Conservation (phyloP, 2,888 invertebrate genomes). For the Abrostola tripartita region DNA sequence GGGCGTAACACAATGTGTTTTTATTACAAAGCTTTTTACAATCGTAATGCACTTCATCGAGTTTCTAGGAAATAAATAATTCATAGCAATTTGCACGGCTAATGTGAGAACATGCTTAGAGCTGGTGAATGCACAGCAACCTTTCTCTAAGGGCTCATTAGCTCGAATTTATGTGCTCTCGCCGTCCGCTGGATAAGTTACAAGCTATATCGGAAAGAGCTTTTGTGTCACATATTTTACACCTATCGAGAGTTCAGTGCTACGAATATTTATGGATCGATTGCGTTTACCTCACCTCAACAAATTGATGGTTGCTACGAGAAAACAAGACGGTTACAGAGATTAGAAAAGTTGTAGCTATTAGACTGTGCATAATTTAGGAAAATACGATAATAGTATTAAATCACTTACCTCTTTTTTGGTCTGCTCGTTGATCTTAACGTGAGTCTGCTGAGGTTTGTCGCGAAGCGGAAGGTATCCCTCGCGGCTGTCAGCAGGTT, state of each 20-base stretch:
- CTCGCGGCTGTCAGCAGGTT: constrained; percentile 84
- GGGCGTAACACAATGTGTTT: constrained; percentile 70
- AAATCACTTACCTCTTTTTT: constrained; percentile 88
- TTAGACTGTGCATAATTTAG: constrained; percentile 82
- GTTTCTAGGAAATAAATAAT: constrained; percentile 74
- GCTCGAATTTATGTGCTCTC: constrained; percentile 69
- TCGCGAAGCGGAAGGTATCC: constrained; percentile 85
- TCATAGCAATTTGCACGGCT: constrained; percentile 76
- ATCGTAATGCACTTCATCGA: constrained; percentile 70
- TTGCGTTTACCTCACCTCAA: constrained; percentile 62
- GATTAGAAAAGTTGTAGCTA: constrained; percentile 76
- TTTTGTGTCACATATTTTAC: constrained; percentile 61
- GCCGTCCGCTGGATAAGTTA: constrained; percentile 53
- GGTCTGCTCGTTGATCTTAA: constrained; percentile 87
- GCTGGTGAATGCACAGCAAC: constrained; percentile 69
- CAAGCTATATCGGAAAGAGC: constrained; percentile 60
- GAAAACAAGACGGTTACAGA: constrained; percentile 67
- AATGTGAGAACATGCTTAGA: constrained; percentile 77
- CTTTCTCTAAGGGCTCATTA: constrained; percentile 78
- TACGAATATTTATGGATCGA: constrained; percentile 64
- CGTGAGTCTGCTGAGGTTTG: constrained; percentile 83
- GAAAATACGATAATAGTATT: constrained; percentile 71
- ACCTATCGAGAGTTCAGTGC: constrained; percentile 47
- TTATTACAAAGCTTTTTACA: constrained; percentile 65
- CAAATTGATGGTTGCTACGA: constrained; percentile 70